These are phyloP conservation scores for Pseudorhombus dupliciocellatus DNA, from an alignment of 2,113 vertebrate genomes.

Conservation along the genomic window DNA sequence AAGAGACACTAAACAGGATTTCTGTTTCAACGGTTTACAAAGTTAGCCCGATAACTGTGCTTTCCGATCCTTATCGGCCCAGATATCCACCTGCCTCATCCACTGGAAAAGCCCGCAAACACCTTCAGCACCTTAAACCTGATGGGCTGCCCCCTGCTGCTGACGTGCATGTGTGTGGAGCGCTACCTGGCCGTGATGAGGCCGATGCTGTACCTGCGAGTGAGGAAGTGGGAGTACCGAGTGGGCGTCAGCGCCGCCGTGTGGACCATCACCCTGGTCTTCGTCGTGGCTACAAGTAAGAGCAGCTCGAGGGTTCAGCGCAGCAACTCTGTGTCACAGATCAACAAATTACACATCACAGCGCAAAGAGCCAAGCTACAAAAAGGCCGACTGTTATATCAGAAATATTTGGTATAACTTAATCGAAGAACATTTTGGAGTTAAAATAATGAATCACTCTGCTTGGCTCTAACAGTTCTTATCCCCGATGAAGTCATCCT, in stretches of 20 bases:
- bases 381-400: too few species aligned
- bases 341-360: too few species aligned
- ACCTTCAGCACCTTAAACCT: slow-evolving; percentile 48
- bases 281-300: slow-evolving; percentile 25
- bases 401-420: too few species aligned
- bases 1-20: too few species aligned
- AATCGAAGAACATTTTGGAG: too few species aligned
- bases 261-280: slow-evolving; percentile 58
- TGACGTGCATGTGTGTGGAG: slow-evolving; percentile 74
- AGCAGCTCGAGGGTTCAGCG: neutral
- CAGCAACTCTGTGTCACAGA: neutral
- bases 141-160: slow-evolving; percentile 69
- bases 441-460: too few species aligned
- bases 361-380: neutral
- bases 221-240: slow-evolving; percentile 51
- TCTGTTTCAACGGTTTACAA: too few species aligned
- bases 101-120: accelerated
- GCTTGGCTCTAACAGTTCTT: slow-evolving; percentile 10
- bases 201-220: slow-evolving; percentile 61
- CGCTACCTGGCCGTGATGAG: slow-evolving; percentile 58
- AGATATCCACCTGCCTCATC: accelerated
- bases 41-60: neutral
- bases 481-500: accelerated
- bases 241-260: slow-evolving; percentile 43
- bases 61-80: neutral